Evolutionary conservation across 2,113 vertebrate species (phyloP).

Genomic region (Bucco capensis): DNA sequence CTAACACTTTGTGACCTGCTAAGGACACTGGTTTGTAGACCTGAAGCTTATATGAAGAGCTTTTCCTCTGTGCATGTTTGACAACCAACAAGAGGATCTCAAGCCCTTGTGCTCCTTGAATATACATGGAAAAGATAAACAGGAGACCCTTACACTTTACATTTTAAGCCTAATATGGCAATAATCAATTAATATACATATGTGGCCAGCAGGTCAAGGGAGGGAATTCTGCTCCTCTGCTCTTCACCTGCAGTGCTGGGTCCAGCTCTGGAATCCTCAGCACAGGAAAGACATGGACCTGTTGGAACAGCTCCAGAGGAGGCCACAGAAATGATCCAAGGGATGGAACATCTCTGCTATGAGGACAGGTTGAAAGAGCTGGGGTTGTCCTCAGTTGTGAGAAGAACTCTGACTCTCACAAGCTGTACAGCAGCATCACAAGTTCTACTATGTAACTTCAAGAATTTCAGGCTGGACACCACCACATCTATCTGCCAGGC

Average conservation of each 20-base stretch:
- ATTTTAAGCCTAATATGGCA: not conserved
- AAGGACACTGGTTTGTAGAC: not conserved
- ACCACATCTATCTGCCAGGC: not conserved
- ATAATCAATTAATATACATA: not conserved
- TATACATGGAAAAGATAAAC: not conserved
- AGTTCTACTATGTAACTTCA: not conserved
- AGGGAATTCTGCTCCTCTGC: not conserved
- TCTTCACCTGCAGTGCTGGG: not conserved
- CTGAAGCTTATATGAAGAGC: not conserved
- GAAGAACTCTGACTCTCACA: not conserved
- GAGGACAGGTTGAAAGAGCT: not conserved
- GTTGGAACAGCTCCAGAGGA: not conserved
- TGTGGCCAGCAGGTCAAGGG: not conserved
- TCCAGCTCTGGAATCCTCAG: not conserved
- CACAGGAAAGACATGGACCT: not conserved
- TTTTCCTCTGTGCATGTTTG: not conserved
- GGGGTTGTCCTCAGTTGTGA: accelerated
- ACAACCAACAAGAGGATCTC: not conserved
- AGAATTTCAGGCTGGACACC: not conserved
- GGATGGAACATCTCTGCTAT: not conserved
- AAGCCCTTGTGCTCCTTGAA: not conserved
- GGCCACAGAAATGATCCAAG: too few relatives aligned
- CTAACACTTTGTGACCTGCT: not conserved
- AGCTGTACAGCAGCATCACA: not conserved
- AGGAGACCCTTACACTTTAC: not conserved